These are phyloP conservation scores for Arvicanthis niloticus DNA, from an alignment of 2,113 vertebrate genomes.

Conservation along the genomic window DNA sequence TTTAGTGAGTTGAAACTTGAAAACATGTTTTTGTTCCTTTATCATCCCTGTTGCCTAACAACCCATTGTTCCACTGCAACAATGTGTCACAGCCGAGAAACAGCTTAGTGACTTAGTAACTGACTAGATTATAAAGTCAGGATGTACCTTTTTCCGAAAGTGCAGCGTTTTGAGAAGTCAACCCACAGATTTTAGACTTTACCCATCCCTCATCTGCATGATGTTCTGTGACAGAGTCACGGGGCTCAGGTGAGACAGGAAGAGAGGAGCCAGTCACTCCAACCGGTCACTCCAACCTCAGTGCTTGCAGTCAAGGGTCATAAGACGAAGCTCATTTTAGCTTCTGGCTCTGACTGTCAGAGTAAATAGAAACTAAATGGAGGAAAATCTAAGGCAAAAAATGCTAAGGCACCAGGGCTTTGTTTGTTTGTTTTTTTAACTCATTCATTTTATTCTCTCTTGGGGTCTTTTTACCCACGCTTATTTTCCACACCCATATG, in stretches of 20 bases:
- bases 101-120: slow-evolving; percentile 51
- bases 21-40: not conserved
- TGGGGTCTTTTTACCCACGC: not conserved
- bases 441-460: not conserved
- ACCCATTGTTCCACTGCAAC: not conserved
- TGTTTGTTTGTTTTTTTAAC: not conserved
- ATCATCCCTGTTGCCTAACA: not conserved
- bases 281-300: not conserved
- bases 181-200: not conserved
- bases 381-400: not conserved
- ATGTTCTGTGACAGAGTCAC: not conserved
- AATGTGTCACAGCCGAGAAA: not conserved
- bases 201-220: not conserved
- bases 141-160: not conserved
- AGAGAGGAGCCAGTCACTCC: not conserved
- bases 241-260: not conserved
- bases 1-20: slow-evolving; percentile 11
- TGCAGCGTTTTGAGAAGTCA: slow-evolving; percentile 31
- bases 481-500: not conserved
- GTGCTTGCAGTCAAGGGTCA: not conserved
- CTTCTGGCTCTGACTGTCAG: not conserved
- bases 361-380: not conserved
- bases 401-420: not conserved
- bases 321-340: not conserved
- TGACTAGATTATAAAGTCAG: slow-evolving; percentile 17